These are phyloP conservation scores for Poecilia wingei DNA, from an alignment of 2,797 vertebrate genomes.

Conservation along the genomic window DNA sequence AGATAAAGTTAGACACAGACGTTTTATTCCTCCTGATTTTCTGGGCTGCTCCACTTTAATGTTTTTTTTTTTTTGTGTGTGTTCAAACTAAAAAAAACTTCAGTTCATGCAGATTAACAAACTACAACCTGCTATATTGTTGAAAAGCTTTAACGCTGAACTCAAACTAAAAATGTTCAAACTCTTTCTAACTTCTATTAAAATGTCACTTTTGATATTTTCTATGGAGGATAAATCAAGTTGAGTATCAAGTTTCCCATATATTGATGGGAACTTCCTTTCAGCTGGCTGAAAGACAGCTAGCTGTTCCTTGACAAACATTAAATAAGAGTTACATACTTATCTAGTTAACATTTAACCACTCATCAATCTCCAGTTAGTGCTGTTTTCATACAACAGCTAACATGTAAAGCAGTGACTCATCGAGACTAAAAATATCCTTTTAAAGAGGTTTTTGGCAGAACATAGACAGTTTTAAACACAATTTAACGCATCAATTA, in stretches of 20 bases:
- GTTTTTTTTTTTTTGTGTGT: not conserved
- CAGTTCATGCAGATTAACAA: not conserved
- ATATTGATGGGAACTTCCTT: not conserved
- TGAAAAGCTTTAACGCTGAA: slow-evolving; percentile 3
- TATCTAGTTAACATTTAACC: not conserved
- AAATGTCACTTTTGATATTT: not conserved
- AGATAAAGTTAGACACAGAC: not conserved
- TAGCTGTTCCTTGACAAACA: not conserved
- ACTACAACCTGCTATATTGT: not conserved
- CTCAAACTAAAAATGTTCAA: slow-evolving; percentile 30
- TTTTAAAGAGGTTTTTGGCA: not conserved
- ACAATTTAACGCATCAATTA: too few relatives aligned
- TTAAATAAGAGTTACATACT: not conserved
- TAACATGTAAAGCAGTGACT: not conserved
- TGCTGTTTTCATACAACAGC: not conserved
- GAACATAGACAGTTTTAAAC: too few relatives aligned
- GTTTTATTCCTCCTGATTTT: not conserved
- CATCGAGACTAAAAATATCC: not conserved
- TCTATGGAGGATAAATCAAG: not conserved
- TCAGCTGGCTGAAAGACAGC: not conserved
- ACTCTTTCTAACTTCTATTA: not conserved
- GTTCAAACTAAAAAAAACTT: not conserved
- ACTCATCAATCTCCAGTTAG: not conserved
- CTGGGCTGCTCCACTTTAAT: not conserved
- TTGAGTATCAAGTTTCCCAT: not conserved